These are phyloP conservation scores for Nemopilema nomurai DNA, from an alignment of 30 jellyfish, hydroid and myxozoan genomes.

Conservation along the genomic window DNA sequence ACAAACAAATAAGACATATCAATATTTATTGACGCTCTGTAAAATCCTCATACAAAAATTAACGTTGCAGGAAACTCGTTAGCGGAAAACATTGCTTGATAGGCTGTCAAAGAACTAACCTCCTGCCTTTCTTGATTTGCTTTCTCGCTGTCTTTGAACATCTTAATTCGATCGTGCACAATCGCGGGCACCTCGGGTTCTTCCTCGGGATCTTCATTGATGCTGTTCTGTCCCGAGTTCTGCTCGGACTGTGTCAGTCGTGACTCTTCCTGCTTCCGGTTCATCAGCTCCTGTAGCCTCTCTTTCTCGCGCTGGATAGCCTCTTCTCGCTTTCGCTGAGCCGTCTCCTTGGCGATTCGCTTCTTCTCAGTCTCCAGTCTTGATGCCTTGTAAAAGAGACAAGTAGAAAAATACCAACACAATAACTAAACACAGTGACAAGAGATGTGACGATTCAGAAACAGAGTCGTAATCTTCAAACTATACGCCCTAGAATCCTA, in stretches of 20 bases:
- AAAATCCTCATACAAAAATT: too few relatives aligned
- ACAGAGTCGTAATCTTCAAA: too few relatives aligned
- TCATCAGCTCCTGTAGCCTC: conserved; percentile 33
- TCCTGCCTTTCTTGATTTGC: conserved; percentile 26
- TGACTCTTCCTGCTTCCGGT: conserved; percentile 21
- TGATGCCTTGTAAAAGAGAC: conserved; percentile 41
- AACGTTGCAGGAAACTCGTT: too few relatives aligned
- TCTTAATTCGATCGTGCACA: conserved; percentile 52
- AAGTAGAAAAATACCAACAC: too few relatives aligned
- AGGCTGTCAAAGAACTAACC: conserved; percentile 32
- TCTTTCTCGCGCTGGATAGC: conserved; percentile 48
- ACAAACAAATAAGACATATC: too few relatives aligned
- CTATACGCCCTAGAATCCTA: too few relatives aligned
- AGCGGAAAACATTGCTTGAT: too few relatives aligned
- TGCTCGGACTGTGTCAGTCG: not conserved
- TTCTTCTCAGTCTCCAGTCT: conserved; percentile 52
- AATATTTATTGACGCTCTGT: too few relatives aligned
- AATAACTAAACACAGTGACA: too few relatives aligned
- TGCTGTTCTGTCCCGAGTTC: not conserved
- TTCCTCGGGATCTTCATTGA: not conserved
- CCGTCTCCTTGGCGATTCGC: conserved; percentile 38
- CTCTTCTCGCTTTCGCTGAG: conserved; percentile 17
- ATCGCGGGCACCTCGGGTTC: conserved; percentile 51
- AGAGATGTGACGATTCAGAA: too few relatives aligned
- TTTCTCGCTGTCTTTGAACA: conserved; percentile 56